phyloP scores from a whole-genome alignment of 1,140 invertebrate species.

The Dinoponera quadriceps region DNA sequence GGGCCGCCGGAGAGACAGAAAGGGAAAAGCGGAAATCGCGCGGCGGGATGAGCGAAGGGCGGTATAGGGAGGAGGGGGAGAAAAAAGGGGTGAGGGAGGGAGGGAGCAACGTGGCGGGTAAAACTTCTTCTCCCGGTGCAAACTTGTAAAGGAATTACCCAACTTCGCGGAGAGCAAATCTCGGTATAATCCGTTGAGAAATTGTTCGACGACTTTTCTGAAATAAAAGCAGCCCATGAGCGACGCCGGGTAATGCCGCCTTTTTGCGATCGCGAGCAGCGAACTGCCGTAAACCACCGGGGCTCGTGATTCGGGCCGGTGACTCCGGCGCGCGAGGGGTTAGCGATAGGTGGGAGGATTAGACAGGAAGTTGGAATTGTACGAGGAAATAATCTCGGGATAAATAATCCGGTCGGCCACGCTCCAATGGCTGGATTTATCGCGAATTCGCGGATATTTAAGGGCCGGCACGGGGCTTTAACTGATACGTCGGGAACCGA shows the following conservation, averaged over 20 bases:
- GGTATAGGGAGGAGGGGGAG: too few species aligned
- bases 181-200: conserved; percentile 67
- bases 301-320: conserved; percentile 4
- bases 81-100: too few species aligned
- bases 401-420: conserved; percentile 58
- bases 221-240: conserved; percentile 61
- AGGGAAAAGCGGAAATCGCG: neutral
- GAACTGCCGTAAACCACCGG: conserved; percentile 47
- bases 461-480: conserved; percentile 16
- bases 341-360: conserved; percentile 47
- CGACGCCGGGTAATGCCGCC: conserved; percentile 37
- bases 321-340: neutral
- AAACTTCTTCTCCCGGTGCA: conserved; percentile 53
- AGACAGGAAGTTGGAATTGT: conserved; percentile 60
- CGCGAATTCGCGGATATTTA: conserved; percentile 53
- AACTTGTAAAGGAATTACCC: conserved; percentile 68
- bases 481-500: conserved; percentile 6
- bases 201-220: conserved; percentile 67
- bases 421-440: conserved; percentile 55
- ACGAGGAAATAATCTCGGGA: conserved; percentile 64
- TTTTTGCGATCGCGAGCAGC: conserved; percentile 37
- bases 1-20: neutral
- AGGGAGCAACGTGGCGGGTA: neutral
- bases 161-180: conserved; percentile 61
- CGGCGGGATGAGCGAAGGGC: neutral